Conservation (phyloP, 2,113 vertebrate species). For the Pseudopipra pipra region DNA sequence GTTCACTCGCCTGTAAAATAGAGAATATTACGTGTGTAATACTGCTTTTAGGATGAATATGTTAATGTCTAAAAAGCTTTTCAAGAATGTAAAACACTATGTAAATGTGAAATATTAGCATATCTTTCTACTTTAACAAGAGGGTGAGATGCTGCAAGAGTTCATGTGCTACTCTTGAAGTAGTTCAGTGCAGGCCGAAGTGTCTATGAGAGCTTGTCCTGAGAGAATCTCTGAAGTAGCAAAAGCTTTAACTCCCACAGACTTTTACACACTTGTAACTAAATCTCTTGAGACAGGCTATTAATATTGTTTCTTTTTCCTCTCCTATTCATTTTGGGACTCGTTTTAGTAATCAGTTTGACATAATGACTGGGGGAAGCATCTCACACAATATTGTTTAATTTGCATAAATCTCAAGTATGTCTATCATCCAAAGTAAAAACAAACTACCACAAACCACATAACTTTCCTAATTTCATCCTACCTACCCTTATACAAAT, state of each 20-base stretch:
- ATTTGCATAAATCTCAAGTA: not conserved
- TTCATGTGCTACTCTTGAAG: not conserved
- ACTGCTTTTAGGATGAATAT: not conserved
- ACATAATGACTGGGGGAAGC: not conserved
- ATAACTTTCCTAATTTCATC: not conserved
- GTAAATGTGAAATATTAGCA: slow-evolving; percentile 1
- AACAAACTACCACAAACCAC: not conserved
- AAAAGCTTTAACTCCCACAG: not conserved
- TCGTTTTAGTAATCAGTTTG: not conserved
- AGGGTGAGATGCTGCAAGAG: not conserved
- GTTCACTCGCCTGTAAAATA: not conserved
- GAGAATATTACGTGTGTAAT: not conserved
- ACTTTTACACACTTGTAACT: not conserved
- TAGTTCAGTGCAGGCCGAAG: rapidly evolving
- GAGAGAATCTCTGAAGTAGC: not conserved
- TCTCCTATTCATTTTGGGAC: not conserved
- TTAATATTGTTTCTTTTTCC: not conserved
- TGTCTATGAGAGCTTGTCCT: not conserved
- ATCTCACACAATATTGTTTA: not conserved
- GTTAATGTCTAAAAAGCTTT: not conserved
- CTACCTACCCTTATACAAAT: not conserved
- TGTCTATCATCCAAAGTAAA: not conserved
- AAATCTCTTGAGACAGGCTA: not conserved
- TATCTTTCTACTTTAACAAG: not conserved
- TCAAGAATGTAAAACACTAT: not conserved